Conservation (phyloP, 2,888 invertebrate species). For the Dolomedes plantarius region DNA sequence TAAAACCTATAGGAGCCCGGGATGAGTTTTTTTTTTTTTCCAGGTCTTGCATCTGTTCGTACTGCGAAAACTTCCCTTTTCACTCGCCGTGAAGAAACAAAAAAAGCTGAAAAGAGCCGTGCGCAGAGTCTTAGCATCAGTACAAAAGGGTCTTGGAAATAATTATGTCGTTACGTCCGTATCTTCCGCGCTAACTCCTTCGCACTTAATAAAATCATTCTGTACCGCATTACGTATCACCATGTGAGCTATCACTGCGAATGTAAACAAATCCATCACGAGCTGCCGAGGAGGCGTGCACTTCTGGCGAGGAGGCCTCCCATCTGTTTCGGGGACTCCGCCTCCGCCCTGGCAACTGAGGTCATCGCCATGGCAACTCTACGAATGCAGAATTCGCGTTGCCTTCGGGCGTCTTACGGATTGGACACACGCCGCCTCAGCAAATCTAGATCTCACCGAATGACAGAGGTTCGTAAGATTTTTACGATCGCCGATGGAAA, state of each 20-base stretch:
- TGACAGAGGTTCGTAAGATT: neutral
- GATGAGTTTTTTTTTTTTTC: too few species aligned
- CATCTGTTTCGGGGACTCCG: neutral
- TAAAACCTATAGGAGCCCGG: too few species aligned
- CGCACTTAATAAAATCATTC: neutral
- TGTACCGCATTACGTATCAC: neutral
- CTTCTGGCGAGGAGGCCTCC: neutral
- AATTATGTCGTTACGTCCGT: too few species aligned
- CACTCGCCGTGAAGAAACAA: too few species aligned
- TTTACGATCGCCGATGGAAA: neutral
- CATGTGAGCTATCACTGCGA: neutral
- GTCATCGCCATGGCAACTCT: conserved; percentile 60
- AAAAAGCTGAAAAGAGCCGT: too few species aligned
- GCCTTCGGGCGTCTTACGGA: neutral
- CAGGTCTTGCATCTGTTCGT: too few species aligned
- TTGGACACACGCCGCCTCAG: neutral
- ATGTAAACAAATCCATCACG: conserved; percentile 61
- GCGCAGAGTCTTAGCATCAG: too few species aligned
- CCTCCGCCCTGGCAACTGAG: conserved; percentile 27
- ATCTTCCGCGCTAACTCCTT: neutral
- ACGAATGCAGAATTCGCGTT: neutral
- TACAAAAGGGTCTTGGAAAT: too few species aligned
- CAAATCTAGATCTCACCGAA: neutral
- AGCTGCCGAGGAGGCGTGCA: conserved; percentile 24
- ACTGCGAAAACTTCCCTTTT: too few species aligned